phyloP scores from a whole-genome alignment of 2,113 vertebrate species.

The Ploceus nigricollis region DNA sequence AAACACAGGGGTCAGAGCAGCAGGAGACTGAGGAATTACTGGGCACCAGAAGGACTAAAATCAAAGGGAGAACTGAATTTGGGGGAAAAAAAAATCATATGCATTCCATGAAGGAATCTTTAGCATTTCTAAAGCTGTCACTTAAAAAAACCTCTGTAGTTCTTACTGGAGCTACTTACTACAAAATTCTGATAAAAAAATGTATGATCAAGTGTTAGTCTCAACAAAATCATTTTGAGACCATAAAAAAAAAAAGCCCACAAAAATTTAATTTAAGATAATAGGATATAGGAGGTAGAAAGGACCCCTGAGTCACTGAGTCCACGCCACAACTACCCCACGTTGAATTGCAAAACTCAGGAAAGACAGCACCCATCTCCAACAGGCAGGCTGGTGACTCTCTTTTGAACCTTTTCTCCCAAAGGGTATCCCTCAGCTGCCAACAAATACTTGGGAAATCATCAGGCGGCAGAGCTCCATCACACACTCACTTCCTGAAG shows the following conservation, averaged over 20 bases:
- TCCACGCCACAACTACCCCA: not conserved
- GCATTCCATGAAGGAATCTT: not conserved
- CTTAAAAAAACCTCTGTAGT: not conserved
- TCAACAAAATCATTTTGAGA: not conserved
- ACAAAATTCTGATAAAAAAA: not conserved
- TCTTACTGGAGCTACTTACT: not conserved
- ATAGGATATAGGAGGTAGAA: not conserved
- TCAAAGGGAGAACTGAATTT: not conserved
- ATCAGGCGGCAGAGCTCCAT: not conserved
- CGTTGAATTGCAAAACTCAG: not conserved
- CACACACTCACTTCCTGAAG: not conserved
- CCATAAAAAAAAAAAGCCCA: not conserved
- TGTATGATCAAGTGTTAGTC: not conserved
- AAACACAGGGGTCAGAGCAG: not conserved
- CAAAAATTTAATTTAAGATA: not conserved
- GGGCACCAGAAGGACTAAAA: not conserved
- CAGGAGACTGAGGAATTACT: not conserved
- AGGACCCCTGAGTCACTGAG: not conserved
- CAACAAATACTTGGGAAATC: not conserved
- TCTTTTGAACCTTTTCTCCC: not conserved
- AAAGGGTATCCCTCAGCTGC: not conserved
- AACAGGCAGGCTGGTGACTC: not conserved
- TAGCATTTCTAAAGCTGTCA: not conserved
- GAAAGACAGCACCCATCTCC: not conserved
- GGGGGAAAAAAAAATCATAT: not conserved